Percentiles rank a stretch among this genome's conserved stretches.
Evolutionary conservation across 2,797 vertebrate species (phyloP).

Genomic region (Dendrocincla fuliginosa): DNA sequence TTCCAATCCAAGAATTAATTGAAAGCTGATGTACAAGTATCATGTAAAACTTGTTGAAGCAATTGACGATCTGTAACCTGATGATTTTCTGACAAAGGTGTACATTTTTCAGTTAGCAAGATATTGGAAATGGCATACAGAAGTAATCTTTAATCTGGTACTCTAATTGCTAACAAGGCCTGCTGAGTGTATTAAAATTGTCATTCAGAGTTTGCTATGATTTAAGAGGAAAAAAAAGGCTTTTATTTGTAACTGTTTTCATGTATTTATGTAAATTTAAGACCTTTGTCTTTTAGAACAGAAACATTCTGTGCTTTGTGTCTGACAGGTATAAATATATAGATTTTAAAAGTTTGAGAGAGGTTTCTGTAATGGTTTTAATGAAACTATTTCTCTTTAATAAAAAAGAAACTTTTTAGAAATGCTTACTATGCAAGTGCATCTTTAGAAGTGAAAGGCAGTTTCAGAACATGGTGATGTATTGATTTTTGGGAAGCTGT

Average conservation of each 20-base stretch:
- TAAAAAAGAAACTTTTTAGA: background rate
- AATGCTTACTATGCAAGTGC: background rate
- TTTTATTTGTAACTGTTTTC: background rate
- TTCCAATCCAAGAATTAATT: background rate
- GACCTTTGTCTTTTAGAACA: background rate
- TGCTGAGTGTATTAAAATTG: background rate
- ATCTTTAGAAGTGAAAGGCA: background rate
- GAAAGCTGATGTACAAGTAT: constrained; percentile 13
- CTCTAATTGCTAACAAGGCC: background rate
- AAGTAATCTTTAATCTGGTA: background rate
- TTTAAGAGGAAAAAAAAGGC: background rate
- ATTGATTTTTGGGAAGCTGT: constrained; percentile 6
- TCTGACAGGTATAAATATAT: background rate
- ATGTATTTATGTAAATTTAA: background rate
- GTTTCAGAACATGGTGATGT: background rate
- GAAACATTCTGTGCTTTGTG: background rate
- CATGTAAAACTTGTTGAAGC: background rate
- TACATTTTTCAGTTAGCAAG: background rate
- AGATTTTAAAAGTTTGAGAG: background rate
- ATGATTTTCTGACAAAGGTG: background rate
- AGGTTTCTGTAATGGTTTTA: background rate
- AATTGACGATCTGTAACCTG: background rate
- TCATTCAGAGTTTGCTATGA: background rate
- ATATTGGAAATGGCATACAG: background rate
- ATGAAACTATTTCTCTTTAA: background rate